These are phyloP conservation scores for Ectemnius continuus DNA, from an alignment of 2,888 invertebrate genomes.

Conservation along the genomic window DNA sequence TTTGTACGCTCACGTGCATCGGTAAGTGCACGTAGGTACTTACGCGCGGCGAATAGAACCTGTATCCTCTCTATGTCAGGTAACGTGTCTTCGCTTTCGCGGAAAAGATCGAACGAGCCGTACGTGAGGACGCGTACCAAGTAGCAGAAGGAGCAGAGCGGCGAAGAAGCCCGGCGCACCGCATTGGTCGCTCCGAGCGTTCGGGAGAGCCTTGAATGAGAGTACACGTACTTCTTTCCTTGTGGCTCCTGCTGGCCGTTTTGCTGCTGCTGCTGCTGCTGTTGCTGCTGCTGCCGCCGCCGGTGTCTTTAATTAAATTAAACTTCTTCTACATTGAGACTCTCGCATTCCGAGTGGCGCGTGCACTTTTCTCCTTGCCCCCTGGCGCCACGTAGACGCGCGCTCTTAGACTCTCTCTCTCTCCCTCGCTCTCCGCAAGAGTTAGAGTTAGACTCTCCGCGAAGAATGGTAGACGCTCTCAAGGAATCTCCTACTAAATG, in stretches of 20 bases:
- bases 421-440: too few species aligned
- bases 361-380: neutral
- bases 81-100: slow-evolving; percentile 70
- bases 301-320: slow-evolving; percentile 11
- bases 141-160: slow-evolving; percentile 16
- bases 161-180: slow-evolving; percentile 12
- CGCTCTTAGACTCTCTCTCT: slow-evolving; percentile 14
- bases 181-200: slow-evolving; percentile 15
- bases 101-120: slow-evolving; percentile 72
- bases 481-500: too few species aligned
- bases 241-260: slow-evolving; percentile 13
- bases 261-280: too few species aligned
- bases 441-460: too few species aligned
- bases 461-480: neutral
- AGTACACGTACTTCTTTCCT: slow-evolving; percentile 38
- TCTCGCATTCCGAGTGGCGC: neutral
- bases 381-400: slow-evolving; percentile 1
- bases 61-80: slow-evolving; percentile 63
- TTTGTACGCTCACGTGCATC: slow-evolving; percentile 35
- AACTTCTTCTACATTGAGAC: neutral
- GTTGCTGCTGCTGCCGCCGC: too few species aligned
- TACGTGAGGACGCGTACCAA: slow-evolving; percentile 73
- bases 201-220: slow-evolving; percentile 50
- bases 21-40: slow-evolving; percentile 55
- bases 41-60: slow-evolving; percentile 67